A percentile compares a stretch with the other conserved stretches of the same genome.
These are phyloP conservation scores for Eidolon helvum DNA, from an alignment of 2,113 vertebrate species.

Conservation along the genomic window DNA sequence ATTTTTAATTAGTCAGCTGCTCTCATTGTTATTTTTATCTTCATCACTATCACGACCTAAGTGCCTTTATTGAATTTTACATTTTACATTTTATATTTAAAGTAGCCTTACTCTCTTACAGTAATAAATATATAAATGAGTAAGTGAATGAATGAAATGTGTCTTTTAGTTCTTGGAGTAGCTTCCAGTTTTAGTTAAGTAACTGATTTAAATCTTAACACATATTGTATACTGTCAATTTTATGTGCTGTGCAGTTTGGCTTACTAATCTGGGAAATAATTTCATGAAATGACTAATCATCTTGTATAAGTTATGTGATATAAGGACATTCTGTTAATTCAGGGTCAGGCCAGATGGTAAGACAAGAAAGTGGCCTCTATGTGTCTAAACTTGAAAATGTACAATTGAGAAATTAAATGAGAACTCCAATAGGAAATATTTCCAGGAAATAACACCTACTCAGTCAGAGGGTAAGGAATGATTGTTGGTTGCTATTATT, in stretches of 20 bases:
- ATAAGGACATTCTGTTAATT: slow-evolving; percentile 42
- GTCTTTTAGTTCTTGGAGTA: neutral
- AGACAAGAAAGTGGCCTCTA: slow-evolving; percentile 27
- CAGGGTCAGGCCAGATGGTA: neutral
- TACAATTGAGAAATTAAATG: slow-evolving; percentile 46
- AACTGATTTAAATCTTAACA: neutral
- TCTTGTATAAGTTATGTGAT: neutral
- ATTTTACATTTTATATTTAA: no score
- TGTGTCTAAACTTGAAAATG: slow-evolving; percentile 10
- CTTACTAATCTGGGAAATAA: neutral
- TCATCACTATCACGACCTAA: neutral
- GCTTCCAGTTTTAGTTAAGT: neutral
- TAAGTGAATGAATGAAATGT: neutral
- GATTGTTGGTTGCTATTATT: neutral
- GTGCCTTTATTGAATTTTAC: neutral
- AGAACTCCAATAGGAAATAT: neutral
- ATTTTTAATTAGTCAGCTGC: neutral
- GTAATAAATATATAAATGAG: neutral
- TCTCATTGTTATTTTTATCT: neutral
- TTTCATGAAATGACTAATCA: slow-evolving; percentile 47
- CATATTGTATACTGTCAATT: neutral
- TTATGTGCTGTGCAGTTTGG: neutral
- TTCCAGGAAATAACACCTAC: slow-evolving; percentile 41
- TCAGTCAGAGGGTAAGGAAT: neutral
- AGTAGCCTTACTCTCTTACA: neutral